Conservation (phyloP, 35 echinoderm and acorn worm species). For the Lytechinus pictus region DNA sequence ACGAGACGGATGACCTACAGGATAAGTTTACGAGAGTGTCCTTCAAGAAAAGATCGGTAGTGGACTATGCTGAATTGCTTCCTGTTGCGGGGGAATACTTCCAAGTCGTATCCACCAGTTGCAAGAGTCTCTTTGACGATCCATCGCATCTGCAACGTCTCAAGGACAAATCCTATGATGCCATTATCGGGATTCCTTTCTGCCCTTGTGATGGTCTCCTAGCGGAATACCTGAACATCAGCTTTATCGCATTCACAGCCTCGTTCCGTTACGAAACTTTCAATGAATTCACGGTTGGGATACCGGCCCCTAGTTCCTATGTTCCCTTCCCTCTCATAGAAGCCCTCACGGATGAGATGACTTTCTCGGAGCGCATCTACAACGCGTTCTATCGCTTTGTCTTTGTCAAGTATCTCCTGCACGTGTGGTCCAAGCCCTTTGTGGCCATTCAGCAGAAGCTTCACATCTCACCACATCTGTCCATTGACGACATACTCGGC, state of each 20-base stretch:
- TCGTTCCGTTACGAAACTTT: conserved; percentile 45
- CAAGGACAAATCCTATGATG: neutral
- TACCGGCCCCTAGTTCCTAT: conserved; percentile 34
- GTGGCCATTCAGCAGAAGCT: conserved; percentile 52
- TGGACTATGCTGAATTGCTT: conserved; percentile 33
- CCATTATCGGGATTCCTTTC: conserved; percentile 43
- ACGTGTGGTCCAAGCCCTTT: conserved; percentile 28
- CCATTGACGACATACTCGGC: conserved; percentile 35
- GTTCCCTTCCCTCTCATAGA: conserved; percentile 35
- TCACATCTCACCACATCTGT: conserved; percentile 39
- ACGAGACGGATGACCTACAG: neutral
- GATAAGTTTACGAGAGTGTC: conserved; percentile 35
- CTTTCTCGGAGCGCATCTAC: conserved; percentile 2
- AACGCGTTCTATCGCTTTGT: conserved; percentile 29
- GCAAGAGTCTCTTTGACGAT: conserved; percentile 15
- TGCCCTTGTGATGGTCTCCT: conserved; percentile 32
- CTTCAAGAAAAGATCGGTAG: conserved; percentile 3
- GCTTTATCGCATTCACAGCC: conserved; percentile 36
- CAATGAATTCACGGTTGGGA: conserved; percentile 24
- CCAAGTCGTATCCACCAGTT: neutral
- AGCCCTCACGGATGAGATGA: conserved; percentile 40
- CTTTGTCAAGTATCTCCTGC: conserved; percentile 22
- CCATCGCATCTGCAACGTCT: conserved; percentile 25
- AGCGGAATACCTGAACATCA: conserved; percentile 43
- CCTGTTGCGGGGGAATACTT: conserved; percentile 21